Base-by-base conservation (phyloP, 2,113 vertebrate species). In the Monopterus albus region DNA sequence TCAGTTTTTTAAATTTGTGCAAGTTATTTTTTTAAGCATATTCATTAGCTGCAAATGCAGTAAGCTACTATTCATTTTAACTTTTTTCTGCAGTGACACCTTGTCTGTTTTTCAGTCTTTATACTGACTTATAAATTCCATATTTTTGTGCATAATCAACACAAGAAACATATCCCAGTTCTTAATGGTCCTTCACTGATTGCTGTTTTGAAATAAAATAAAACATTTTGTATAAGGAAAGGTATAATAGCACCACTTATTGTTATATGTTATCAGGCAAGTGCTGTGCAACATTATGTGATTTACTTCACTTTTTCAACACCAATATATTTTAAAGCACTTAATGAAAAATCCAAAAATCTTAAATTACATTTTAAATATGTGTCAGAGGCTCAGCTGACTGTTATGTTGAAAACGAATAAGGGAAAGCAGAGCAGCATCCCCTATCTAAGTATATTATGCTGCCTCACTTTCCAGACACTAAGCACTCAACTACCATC, bases 401-500 rank as follows among this genome's bases (percentile, higher is more conserved):
- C 75, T 55, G 55, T 38, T 45, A 14, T n/a, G 10, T 12, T 45
- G 39, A 42, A 75, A 81, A 57, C 35, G 28, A 78, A 71, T 38
- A 45, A 57, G 23, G 25, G 36, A 46, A 69, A 58, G 18, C 4
- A 1, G 76, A 52, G 53, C 63, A 56, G 59, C 62, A 42, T 73
- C 42, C 35, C 9, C 57, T 43, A n/a, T 64, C 78, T 52, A 25
- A 66, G 46, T 45, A 65, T 70, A 69, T 79, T 51, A 58, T 65
- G 51, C 70, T 36, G 65, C 75, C 55, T 87, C 67, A 42, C 68
- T 75, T 75, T 73, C 78, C 81, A 86, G 79, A 77, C 82, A 70
- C 77, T 83, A 49, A 84, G 66, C 77, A 72, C 75, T 73, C 78
- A 57, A 75, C 74, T 75, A 77, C 82, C 51, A 55, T 77, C 75